phyloP scores from a whole-genome alignment of 2,888 invertebrate genomes.

The Uloborus plumipes region DNA sequence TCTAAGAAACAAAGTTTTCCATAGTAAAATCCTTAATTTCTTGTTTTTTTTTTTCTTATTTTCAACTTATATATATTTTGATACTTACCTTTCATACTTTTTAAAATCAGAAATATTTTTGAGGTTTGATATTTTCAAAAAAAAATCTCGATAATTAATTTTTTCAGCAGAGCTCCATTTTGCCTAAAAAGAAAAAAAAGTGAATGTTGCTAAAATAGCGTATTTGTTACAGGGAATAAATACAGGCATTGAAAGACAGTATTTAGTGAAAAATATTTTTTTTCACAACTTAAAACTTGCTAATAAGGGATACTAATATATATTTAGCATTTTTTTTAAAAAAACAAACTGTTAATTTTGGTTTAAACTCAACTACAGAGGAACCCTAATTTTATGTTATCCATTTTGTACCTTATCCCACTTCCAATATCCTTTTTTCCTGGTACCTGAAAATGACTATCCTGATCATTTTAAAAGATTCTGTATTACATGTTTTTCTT shows the following conservation, averaged over 20 bases:
- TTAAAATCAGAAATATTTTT: constrained; percentile 9
- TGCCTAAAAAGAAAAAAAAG: constrained; percentile 1
- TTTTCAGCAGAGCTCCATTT: constrained; percentile 28
- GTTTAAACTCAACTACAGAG: background rate
- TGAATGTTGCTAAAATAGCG: background rate
- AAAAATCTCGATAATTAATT: constrained; percentile 41
- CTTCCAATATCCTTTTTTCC: too few species aligned
- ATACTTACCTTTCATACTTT: constrained; percentile 30
- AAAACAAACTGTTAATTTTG: background rate
- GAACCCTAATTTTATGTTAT: too few species aligned
- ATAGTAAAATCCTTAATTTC: too few species aligned
- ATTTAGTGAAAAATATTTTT: background rate
- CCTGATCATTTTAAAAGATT: too few species aligned
- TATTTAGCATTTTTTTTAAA: background rate
- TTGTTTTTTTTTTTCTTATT: too few species aligned
- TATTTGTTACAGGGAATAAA: background rate
- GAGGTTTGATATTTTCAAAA: constrained; percentile 19
- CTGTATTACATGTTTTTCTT: too few species aligned
- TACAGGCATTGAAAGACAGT: background rate
- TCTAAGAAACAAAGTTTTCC: too few species aligned
- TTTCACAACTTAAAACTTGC: background rate
- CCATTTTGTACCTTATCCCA: too few species aligned
- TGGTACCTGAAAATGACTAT: too few species aligned
- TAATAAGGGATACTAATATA: background rate
- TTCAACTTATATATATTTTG: too few species aligned